Evolutionary conservation across 2,113 vertebrate species (phyloP), one percentile per base, ranked within the genome.

Genomic region (Ictalurus punctatus): DNA sequence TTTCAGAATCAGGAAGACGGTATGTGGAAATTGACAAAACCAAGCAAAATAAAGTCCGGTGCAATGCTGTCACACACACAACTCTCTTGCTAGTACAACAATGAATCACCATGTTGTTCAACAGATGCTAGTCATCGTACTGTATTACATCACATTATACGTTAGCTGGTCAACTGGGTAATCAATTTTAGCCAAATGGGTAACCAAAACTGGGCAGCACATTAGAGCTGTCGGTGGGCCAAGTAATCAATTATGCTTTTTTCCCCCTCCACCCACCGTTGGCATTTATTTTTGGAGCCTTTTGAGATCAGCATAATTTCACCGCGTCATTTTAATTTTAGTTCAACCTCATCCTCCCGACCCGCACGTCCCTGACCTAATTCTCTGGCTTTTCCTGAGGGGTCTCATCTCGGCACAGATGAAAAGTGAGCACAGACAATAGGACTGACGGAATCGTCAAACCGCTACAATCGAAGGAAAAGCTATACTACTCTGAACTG

Each of bases 391-490:
- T 90, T 83, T 90, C 89, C 92, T 90, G 91, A 93, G 89, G 73
- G 83, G 84, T 93, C 90, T 91, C 79, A 83, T 93, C 90, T 91
- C 79, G 56, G 85, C 82, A 90, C 91, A 94, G 93, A 95, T 95
- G 93, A 96, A 95, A 95, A 93, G 93, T 89, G 82, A 80, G 9
- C 14, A 67, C 90, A 93, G 93, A 96, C 94, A 95, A 95, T 94
- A 91, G 92, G 89, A 84, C 91, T 90, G 93, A 93, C 92, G 90
- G 91, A 90, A 92, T 94, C 92, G 91, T 92, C 92, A 94, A 91
- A 88, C 73, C 90, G 80, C 74, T 93, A 95, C 95, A 96, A 95
- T 94, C 73, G 93, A 92, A 95, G 94, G 95, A 96, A 95, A 94
- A 94, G 92, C 92, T 92, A 92, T 84, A 92, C 87, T 92, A 91